A percentile compares a stretch with the other conserved stretches of the same genome.
phyloP scores from a whole-genome alignment of 2,888 invertebrate species.

The Dendrolimus pini region DNA sequence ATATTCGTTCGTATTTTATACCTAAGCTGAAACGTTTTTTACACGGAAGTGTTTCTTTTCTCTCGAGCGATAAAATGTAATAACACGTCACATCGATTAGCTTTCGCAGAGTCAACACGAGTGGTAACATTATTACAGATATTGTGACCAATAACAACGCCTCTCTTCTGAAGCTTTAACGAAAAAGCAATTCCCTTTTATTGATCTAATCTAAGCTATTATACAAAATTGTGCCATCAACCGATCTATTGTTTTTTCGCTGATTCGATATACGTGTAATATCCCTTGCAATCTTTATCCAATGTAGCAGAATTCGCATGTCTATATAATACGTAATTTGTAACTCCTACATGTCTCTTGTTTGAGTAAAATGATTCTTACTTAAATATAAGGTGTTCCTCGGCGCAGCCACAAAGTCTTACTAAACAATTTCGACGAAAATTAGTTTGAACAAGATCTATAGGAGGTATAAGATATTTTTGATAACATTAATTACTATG shows the following conservation, averaged over 20 bases:
- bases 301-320: not conserved
- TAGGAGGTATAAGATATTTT: not conserved
- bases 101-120: conserved; percentile 37
- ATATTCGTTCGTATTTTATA: too few species aligned
- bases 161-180: conserved; percentile 24
- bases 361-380: too few species aligned
- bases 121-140: conserved; percentile 38
- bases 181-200: conserved; percentile 38
- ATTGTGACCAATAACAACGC: conserved; percentile 36
- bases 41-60: conserved; percentile 18
- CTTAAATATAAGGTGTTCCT: too few species aligned
- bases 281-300: conserved; percentile 4
- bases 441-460: not conserved
- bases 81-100: conserved; percentile 42
- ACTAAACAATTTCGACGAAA: too few species aligned
- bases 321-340: not conserved
- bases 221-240: conserved; percentile 26
- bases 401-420: too few species aligned
- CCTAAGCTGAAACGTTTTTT: conserved; percentile 12
- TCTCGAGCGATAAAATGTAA: conserved; percentile 33
- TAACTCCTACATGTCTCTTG: not conserved
- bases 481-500: too few species aligned
- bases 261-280: conserved; percentile 1
- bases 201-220: conserved; percentile 32
- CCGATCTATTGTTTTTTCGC: conserved; percentile 20